phyloP scores from a whole-genome alignment of 2,113 vertebrate genomes.

The Atrichornis clamosus region DNA sequence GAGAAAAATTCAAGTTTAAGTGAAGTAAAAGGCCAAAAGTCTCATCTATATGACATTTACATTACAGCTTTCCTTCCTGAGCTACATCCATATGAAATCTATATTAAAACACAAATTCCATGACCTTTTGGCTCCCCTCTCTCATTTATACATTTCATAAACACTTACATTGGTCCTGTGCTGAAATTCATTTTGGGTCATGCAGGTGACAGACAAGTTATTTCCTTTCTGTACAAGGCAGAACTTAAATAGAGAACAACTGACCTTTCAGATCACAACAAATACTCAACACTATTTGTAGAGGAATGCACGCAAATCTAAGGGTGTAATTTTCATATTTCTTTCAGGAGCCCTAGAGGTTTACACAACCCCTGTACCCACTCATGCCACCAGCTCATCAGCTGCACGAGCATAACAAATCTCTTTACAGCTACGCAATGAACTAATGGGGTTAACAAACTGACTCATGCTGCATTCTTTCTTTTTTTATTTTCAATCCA shows the following conservation, averaged over 20 bases:
- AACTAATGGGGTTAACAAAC: neutral
- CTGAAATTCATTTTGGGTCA: conserved; percentile 1
- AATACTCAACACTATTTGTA: neutral
- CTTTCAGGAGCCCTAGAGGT: neutral
- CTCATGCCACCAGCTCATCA: neutral
- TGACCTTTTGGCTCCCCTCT: neutral
- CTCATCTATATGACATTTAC: neutral
- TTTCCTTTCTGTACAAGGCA: neutral
- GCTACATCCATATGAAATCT: neutral
- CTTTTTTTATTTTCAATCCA: neutral
- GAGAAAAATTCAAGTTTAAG: neutral
- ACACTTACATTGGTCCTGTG: neutral
- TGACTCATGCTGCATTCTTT: neutral
- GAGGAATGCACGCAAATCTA: neutral
- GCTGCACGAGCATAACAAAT: neutral
- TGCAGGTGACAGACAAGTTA: neutral
- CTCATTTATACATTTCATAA: neutral
- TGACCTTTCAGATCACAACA: conserved; percentile 11
- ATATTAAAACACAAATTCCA: conserved; percentile 15
- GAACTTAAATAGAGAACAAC: neutral
- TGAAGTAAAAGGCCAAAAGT: neutral
- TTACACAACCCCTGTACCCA: neutral
- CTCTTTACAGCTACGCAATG: neutral
- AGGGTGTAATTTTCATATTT: neutral
- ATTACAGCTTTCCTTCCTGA: neutral